Evolutionary conservation across 2,888 invertebrate species (phyloP), one percentile per base, ranked within the genome.

Genomic region (Deilephila porcellus): DNA sequence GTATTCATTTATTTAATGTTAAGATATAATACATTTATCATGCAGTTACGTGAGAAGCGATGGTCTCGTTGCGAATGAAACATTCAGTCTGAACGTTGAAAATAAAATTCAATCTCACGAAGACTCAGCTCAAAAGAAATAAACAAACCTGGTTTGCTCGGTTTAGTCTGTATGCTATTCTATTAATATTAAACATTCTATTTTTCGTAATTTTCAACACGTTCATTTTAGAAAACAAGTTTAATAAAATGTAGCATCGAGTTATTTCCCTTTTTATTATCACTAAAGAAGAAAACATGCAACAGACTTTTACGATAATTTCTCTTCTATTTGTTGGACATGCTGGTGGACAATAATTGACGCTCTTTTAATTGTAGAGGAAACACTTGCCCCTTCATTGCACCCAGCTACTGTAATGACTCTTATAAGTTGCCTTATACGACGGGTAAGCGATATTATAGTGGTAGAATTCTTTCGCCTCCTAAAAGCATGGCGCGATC

Each of bases 41-140:
- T 32, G 19, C n/a, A 14, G 14, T 7, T 29, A 62, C 20, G 56
- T 56, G 56, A 56, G 56, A 56, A 56, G n/a, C n/a, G 25, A 14
- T 25, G 29, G 60, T 14, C 25, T 14, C 8, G 25, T 25, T 60
- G 60, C 60, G 14, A 60, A 4, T 60, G 25, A 29, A 25, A 60
- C 25, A 60, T 60, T 60, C 60, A 60, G 60, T 62, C 25, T 62
- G 17, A 67, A 34, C 45, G 45, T 20, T 6, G 29, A 67, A 74
- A 70, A 75, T 73, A 74, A 32, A 72, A 77, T 29, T 62, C 60
- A 25, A 29, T 62, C 32, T 17, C 60, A 62, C 14, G 29, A 62
- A 62, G 25, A 62, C 17, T 29, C 17, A 25, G 60, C 17, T 62
- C 56, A 56, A 56, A 56, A 56, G 56, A 56, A 56, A 56, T 56